Conservation (phyloP, 2,113 vertebrate species). For the Neodon shergylaensis region DNA sequence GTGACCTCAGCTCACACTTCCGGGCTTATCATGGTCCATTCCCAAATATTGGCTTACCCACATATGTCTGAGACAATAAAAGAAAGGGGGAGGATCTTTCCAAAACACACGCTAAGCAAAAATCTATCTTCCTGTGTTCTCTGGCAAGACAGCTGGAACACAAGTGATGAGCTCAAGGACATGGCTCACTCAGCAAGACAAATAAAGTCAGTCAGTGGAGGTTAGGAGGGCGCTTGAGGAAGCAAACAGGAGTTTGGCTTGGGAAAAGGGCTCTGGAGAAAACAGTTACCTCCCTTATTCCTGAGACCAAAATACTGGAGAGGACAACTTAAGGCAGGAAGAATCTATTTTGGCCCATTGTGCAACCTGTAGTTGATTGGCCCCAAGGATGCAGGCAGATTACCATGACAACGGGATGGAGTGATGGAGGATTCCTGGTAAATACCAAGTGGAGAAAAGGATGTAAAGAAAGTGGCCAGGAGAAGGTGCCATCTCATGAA, state of each 20-base stretch:
- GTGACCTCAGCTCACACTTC: slow-evolving; percentile 17
- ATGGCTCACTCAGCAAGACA: slow-evolving; percentile 46
- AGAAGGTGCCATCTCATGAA: background rate
- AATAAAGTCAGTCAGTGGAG: background rate
- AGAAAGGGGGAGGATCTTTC: slow-evolving; percentile 38
- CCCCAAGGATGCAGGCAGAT: background rate
- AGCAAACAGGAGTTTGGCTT: slow-evolving; percentile 42
- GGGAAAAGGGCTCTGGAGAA: slow-evolving; percentile 20
- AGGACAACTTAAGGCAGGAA: background rate
- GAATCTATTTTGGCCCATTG: no score
- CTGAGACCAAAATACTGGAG: background rate
- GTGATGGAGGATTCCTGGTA: background rate
- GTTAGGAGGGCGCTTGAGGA: background rate
- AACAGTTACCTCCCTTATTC: background rate
- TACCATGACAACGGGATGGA: background rate
- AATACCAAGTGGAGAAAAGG: background rate
- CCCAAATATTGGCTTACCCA: slow-evolving; percentile 19
- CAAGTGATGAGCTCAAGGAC: background rate
- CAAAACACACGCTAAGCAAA: background rate
- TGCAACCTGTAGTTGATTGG: background rate
- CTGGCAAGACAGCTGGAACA: slow-evolving; percentile 47
- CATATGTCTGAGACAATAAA: background rate
- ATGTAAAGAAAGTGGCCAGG: background rate
- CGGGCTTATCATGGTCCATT: background rate
- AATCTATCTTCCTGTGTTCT: slow-evolving; percentile 54